Evolutionary conservation across 2,888 invertebrate species (phyloP).

Genomic region (Cerastoderma edule): DNA sequence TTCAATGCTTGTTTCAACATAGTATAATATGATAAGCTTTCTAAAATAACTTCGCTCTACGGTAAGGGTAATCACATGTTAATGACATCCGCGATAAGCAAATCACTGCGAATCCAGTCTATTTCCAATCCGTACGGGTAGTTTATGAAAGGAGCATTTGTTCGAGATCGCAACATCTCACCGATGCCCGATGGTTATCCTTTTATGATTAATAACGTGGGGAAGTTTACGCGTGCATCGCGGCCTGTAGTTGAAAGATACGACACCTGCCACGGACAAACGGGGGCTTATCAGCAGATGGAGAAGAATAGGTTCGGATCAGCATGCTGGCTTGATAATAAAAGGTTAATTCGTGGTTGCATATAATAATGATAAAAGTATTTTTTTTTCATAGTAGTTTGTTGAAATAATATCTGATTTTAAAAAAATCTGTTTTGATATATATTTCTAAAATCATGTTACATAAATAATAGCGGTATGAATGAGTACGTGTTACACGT

Average conservation of each 20-base stretch:
- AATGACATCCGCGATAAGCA: constrained; percentile 38
- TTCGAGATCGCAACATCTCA: constrained; percentile 35
- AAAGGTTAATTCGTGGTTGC: too few relatives aligned
- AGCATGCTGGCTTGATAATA: too few relatives aligned
- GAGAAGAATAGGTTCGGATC: too few relatives aligned
- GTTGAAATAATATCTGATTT: too few relatives aligned
- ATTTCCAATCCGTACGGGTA: constrained; percentile 34
- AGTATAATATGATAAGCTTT: neutral
- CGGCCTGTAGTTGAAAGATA: constrained; percentile 48
- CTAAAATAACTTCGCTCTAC: too few relatives aligned
- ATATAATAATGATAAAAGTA: too few relatives aligned
- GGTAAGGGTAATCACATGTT: constrained; percentile 48
- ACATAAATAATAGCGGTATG: too few relatives aligned
- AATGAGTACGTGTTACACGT: too few relatives aligned
- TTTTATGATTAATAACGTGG: constrained; percentile 52
- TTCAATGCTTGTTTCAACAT: neutral
- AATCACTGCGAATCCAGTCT: constrained; percentile 21
- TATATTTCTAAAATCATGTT: too few relatives aligned
- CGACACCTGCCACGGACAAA: neutral
- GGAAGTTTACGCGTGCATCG: constrained; percentile 54
- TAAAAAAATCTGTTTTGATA: too few relatives aligned
- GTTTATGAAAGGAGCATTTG: constrained; percentile 59
- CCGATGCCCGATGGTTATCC: constrained; percentile 52
- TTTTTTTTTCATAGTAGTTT: too few relatives aligned
- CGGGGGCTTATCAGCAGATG: too few relatives aligned